Evolutionary conservation across 2,797 vertebrate genomes (phyloP), one percentile per base, ranked within the genome.

Genomic region (Microhierax caerulescens): DNA sequence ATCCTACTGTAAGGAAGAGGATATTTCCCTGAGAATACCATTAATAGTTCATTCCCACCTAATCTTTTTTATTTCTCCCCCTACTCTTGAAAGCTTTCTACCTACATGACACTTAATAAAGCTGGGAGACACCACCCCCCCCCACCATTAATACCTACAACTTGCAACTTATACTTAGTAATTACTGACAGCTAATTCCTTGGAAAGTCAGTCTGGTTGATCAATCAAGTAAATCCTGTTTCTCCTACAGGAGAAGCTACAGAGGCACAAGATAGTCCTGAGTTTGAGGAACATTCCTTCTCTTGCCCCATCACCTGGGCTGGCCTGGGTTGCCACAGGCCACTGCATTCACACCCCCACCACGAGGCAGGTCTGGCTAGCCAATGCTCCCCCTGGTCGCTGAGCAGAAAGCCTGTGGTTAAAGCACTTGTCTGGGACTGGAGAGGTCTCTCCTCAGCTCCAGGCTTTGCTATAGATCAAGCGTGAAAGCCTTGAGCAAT

Each of bases 171-270:
- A 6, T 5, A 45, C 57, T 57, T n/a, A 82, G 39, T 21, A 68
- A 85, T 36, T n/a, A 53, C 41, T 32, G 67, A 28, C 59, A 82
- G 56, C 0, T 0, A 82, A 60, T 59, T 95, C 81, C 85, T 94
- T 85, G 51, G 65, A 51, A 61, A 93, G 83, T 64, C 73, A 53
- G 85, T 20, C 75, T 85, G 57, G 60, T n/a, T 45, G 34, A 70
- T 27, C 57, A 54, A 43, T 11, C 34, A 79, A 80, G 34, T 13
- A 59, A 89, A 81, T 63, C 63, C 37, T 37, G 20, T 45, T 86
- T 75, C 47, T 77, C 51, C 32, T 17, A 53, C n/a, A n/a, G n/a
- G n/a, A n/a, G n/a, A n/a, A 73, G 15, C 41, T 54, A 17, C 4
- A 64, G 73, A 88, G 76, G 65, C 68, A 69, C 1, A 9, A 65